Evolutionary conservation across 2,888 invertebrate genomes (phyloP), one percentile per base, ranked within the genome.

Genomic region (Andrena praecox): DNA sequence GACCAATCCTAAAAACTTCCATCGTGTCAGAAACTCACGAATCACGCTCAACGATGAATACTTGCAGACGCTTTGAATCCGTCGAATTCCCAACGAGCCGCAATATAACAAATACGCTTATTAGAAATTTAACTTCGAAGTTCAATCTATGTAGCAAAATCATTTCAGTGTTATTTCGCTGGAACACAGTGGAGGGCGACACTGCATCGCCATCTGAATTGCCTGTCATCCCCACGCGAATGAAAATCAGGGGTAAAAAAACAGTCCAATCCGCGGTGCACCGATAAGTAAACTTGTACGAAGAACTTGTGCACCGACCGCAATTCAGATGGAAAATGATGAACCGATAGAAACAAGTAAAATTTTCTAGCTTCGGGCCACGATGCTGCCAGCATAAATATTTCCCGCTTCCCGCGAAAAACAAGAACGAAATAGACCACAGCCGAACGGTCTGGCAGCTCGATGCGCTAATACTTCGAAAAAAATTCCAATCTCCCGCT

Each of bases 401-500:
- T 75, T 66, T 50, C 35, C 24, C 24, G 29, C 20, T 8, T 27
- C 16, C 16, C 27, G 24, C 35, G 6, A 42, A 52, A 76, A 77
- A 60, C 74, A 60, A 52, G 66, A 35, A 31, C 29, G 10, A 20
- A 33, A 24, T 10, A 24, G 50, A 60, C 60, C 52, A 3, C 76
- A 42, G 54, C 35, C 50, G 76, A 75, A 66, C 60, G 76, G 60
- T 66, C 29, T n/a, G 60, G 66, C 50, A 48, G 27, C 66, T 67
- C 50, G 76, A 66, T 50, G 59, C 20, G 66, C 20, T 2, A 48
- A 77, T 75, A 69, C 33, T 33, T 33, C 20, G 42, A 33, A 52
- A 66, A 73, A 60, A 77, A 75, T 75, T 77, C 52, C 77, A 75
- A 75, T 77, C 77, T 67, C 59, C 59, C 20, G 60, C 20, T 66